These are phyloP conservation scores for Callocephalon fimbriatum DNA, from an alignment of 2,113 vertebrate species.

Conservation along the genomic window DNA sequence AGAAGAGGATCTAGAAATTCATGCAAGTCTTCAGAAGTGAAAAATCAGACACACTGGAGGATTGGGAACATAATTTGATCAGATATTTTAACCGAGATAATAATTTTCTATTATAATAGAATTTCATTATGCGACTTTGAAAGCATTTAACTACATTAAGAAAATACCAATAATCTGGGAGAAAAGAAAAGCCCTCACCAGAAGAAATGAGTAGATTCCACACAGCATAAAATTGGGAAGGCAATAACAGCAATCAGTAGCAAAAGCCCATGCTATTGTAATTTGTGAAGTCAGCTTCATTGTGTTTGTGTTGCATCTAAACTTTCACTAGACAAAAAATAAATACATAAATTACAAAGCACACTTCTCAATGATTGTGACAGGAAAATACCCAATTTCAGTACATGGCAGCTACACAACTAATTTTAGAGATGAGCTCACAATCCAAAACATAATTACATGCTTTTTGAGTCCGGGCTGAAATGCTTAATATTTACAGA, in stretches of 20 bases:
- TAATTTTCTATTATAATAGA: background rate
- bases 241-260: background rate
- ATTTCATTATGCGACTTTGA: background rate
- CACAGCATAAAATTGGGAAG: background rate
- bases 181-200: background rate
- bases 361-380: background rate
- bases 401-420: background rate
- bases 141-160: background rate
- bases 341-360: background rate
- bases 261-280: background rate
- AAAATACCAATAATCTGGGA: background rate
- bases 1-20: background rate
- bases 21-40: background rate
- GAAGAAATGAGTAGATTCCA: background rate
- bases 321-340: background rate
- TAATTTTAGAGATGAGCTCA: background rate
- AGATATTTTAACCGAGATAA: background rate
- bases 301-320: background rate
- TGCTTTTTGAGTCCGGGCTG: background rate
- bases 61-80: background rate
- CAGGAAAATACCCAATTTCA: background rate
- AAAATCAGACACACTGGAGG: background rate
- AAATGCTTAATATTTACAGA: background rate
- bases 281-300: background rate
- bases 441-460: background rate